Percentiles rank a stretch among this genome's conserved stretches.
phyloP scores from a whole-genome alignment of 2,113 vertebrate genomes.

The Python bivittatus region DNA sequence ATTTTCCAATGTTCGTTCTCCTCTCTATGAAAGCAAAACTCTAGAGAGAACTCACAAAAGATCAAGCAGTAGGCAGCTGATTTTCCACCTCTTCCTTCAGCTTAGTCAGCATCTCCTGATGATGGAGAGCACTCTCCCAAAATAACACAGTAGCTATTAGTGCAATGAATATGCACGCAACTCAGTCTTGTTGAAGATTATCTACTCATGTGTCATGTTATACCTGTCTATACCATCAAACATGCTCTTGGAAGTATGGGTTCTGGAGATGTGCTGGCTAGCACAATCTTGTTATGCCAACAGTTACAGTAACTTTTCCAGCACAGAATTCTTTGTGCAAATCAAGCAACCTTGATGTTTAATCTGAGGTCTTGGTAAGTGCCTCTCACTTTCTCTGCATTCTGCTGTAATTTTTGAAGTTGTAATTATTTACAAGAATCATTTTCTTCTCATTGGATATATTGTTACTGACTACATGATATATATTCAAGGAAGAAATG shows the following conservation, averaged over 20 bases:
- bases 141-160: neutral
- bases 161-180: neutral
- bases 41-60: neutral
- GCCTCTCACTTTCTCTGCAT: slow-evolving; percentile 37
- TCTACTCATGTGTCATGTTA: neutral
- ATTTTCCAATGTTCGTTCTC: neutral
- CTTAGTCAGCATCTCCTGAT: neutral
- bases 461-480: neutral
- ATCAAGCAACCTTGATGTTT: slow-evolving; percentile 48
- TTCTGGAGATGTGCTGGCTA: neutral
- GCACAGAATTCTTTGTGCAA: slow-evolving; percentile 9
- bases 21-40: neutral
- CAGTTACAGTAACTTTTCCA: slow-evolving; percentile 21
- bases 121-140: neutral
- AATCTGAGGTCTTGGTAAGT: slow-evolving; percentile 40
- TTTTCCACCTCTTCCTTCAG: neutral
- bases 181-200: neutral
- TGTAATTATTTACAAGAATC: slow-evolving; percentile 26
- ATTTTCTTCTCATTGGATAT: slow-evolving; percentile 30
- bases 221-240: neutral
- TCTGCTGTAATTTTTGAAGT: slow-evolving; percentile 43
- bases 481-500: neutral
- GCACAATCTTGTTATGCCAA: neutral
- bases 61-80: neutral
- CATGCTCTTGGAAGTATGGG: neutral